These are phyloP conservation scores for Australoheros facetus DNA, from an alignment of 2,797 vertebrate genomes.

Conservation along the genomic window DNA sequence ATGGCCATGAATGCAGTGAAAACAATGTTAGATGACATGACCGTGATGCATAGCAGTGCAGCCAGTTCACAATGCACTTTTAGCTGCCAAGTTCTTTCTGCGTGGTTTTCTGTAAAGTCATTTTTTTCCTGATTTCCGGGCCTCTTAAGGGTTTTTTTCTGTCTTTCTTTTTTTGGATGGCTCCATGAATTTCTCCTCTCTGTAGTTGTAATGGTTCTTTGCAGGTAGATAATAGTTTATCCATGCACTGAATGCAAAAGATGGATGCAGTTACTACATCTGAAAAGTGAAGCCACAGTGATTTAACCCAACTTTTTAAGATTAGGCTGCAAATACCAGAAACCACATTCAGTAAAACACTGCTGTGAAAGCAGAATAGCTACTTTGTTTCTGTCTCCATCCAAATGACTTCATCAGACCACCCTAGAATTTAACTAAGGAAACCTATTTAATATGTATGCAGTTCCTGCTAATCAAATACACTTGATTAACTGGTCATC, in stretches of 20 bases:
- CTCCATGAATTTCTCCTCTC: too few species aligned
- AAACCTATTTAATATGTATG: background rate
- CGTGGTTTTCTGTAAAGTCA: too few species aligned
- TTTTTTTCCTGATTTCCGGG: too few species aligned
- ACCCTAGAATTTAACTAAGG: background rate
- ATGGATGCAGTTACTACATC: background rate
- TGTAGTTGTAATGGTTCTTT: background rate
- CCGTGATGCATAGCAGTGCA: too few species aligned
- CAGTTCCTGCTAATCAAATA: background rate
- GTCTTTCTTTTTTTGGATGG: too few species aligned
- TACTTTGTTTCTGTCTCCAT: background rate
- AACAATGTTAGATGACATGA: background rate
- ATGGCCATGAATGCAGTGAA: background rate
- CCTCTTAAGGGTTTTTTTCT: too few species aligned
- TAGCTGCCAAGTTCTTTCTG: background rate
- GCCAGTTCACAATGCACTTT: background rate
- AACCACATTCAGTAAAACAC: slow-evolving; percentile 6
- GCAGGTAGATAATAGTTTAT: background rate
- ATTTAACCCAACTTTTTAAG: slow-evolving; percentile 1
- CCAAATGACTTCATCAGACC: background rate
- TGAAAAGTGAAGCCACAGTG: too few species aligned
- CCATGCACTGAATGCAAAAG: background rate
- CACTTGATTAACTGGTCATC: background rate
- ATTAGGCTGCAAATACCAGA: background rate
- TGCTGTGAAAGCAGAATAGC: slow-evolving; percentile 1